phyloP scores from a whole-genome alignment of 2,888 invertebrate genomes.

The Dolichomitus sp. region DNA sequence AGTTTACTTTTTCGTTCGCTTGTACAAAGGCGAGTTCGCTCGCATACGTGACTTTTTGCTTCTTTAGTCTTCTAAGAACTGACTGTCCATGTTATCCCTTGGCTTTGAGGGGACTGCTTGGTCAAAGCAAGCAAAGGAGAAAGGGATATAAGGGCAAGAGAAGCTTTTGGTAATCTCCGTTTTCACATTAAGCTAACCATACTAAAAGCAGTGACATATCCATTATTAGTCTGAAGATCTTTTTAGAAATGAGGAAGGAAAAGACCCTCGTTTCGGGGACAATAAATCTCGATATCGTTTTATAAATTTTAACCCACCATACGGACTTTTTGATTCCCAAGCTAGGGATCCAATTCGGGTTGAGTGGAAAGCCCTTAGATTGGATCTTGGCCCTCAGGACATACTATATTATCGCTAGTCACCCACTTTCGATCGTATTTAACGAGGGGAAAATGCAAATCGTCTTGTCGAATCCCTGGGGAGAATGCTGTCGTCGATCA shows the following conservation, averaged over 20 bases:
- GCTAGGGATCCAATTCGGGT: constrained; percentile 4
- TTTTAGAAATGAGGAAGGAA: neutral
- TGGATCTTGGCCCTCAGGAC: constrained; percentile 22
- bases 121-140: constrained; percentile 7
- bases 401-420: neutral
- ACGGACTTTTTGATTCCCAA: constrained; percentile 5
- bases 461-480: constrained; percentile 42
- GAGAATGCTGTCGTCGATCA: neutral
- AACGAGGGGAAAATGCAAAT: constrained; percentile 49
- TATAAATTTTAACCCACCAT: constrained; percentile 26
- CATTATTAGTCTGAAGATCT: constrained; percentile 4
- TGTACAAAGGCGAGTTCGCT: neutral
- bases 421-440: constrained; percentile 36
- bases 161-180: constrained; percentile 41
- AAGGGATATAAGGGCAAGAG: neutral
- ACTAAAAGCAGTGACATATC: neutral
- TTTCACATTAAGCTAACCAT: neutral
- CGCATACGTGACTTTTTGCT: neutral
- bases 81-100: constrained; percentile 39
- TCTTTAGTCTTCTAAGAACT: constrained; percentile 53
- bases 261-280: neutral
- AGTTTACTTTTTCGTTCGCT: constrained; percentile 19
- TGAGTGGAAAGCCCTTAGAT: constrained; percentile 31
- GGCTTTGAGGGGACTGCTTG: constrained; percentile 46
- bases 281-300: constrained; percentile 26